Evolutionary conservation across 2,797 vertebrate species (phyloP).

Genomic region (Dipus sagitta): DNA sequence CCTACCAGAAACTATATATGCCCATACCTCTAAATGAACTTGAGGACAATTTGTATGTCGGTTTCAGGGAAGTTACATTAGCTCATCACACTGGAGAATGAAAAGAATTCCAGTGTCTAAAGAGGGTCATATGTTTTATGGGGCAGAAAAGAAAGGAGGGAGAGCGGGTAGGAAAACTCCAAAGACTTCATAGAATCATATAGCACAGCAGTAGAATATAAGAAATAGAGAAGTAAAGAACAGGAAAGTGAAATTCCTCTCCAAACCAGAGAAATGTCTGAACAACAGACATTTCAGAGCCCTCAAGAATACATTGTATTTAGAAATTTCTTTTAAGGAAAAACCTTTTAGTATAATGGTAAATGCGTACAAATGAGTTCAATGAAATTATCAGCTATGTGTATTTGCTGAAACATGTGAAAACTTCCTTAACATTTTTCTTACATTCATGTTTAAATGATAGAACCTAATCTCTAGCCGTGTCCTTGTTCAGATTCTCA

Average conservation of each 20-base stretch:
- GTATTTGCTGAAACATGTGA: constrained; percentile 26
- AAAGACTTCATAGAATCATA: background rate
- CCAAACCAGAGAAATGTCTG: background rate
- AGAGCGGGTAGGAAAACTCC: background rate
- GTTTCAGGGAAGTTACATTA: background rate
- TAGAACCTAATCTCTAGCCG: background rate
- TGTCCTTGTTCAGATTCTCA: background rate
- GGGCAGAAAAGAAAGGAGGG: background rate
- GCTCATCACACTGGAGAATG: background rate
- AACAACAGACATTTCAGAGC: background rate
- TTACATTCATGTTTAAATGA: background rate
- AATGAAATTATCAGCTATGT: background rate
- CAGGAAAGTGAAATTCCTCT: background rate
- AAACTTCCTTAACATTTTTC: background rate
- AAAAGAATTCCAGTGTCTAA: constrained; percentile 11
- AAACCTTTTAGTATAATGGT: background rate
- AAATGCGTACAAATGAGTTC: constrained; percentile 23
- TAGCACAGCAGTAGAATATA: background rate
- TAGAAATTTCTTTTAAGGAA: background rate
- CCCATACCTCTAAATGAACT: background rate
- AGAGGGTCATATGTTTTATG: background rate
- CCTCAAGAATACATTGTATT: background rate
- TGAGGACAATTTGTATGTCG: background rate
- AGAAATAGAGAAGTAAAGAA: background rate
- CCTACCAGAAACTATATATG: background rate